Evolutionary conservation across 2,888 invertebrate species (phyloP), one percentile per base, ranked within the genome.

Genomic region (Diaperis boleti): DNA sequence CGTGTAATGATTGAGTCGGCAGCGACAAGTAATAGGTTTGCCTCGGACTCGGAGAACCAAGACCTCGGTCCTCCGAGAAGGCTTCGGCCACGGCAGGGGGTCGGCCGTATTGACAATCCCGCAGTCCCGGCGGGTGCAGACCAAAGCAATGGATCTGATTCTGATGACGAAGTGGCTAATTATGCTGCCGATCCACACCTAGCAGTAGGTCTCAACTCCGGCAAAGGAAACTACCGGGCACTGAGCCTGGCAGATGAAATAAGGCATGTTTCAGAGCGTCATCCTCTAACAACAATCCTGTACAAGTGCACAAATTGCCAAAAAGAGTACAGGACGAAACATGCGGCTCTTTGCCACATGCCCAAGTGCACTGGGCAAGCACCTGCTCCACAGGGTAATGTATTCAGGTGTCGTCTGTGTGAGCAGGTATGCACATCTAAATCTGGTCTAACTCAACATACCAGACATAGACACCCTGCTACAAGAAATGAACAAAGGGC

Each of bases 61-160:
- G 37, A 11, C 6, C 37, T 11, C 37, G 37, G 10, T 37, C 37
- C 11, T 37, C 15, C 37, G 37, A 11, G 37, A 37, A 37, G 37
- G 37, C 37, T 37, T n/a, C 5, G 37, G 37, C 10, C 37, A 2
- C 8, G 13, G 3, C 37, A 4, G 37, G 37, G 37, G 37, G 37
- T 6, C 37, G 3, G 7, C 6, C 8, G 6, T 37, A 15, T 10
- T 6, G 13, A 35, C n/a, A 26, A 26, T n/a, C 8, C 6, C 26
- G 26, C 26, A 26, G 6, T 6, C n/a, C 8, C 26, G 26, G 6
- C 20, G n/a, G n/a, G n/a, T n/a, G n/a, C n/a, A n/a, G n/a, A 20
- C 26, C 26, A n/a, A 6, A 26, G 26, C 8, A 26, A 2, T n/a
- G 3, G 26, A 1, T n/a, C 1, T 26, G 26, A n/a, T 5, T 2